These are phyloP conservation scores for Cybosia mesomella DNA, from an alignment of 2,888 invertebrate species.

Conservation along the genomic window DNA sequence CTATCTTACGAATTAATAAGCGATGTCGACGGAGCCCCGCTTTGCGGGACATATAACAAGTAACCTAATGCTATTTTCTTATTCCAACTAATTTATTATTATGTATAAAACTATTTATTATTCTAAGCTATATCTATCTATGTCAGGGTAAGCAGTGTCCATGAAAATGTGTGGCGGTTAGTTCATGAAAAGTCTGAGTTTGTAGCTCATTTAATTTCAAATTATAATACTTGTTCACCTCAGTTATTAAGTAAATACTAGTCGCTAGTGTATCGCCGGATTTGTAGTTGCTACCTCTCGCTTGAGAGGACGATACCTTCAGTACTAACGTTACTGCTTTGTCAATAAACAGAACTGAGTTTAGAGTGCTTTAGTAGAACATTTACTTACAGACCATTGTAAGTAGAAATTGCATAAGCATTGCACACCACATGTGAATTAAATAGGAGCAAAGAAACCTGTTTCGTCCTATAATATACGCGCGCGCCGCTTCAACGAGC, in stretches of 20 bases:
- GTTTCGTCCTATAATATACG: constrained; percentile 75
- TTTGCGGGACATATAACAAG: too few species aligned
- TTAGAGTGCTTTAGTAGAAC: constrained; percentile 49
- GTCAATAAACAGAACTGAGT: background rate
- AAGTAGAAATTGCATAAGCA: constrained; percentile 80
- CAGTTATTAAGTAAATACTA: background rate
- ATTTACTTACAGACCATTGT: constrained; percentile 71
- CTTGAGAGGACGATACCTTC: background rate
- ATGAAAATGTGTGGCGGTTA: too few species aligned
- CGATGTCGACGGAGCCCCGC: too few species aligned
- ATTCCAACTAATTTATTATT: too few species aligned
- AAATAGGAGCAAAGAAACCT: constrained; percentile 83
- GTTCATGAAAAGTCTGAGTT: background rate
- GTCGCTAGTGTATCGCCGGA: background rate
- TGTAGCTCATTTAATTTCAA: background rate
- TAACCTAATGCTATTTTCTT: too few species aligned
- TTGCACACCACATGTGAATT: constrained; percentile 79
- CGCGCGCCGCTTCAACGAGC: constrained; percentile 70
- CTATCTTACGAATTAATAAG: too few species aligned
- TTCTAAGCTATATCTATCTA: too few species aligned
- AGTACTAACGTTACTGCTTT: background rate
- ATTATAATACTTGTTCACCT: background rate
- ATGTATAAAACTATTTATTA: too few species aligned
- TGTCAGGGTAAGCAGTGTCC: too few species aligned
- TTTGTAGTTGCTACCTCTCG: background rate